These are phyloP conservation scores for Epizoanthus stellaris DNA, from an alignment of 92 coral and sea anemone species.

Conservation along the genomic window DNA sequence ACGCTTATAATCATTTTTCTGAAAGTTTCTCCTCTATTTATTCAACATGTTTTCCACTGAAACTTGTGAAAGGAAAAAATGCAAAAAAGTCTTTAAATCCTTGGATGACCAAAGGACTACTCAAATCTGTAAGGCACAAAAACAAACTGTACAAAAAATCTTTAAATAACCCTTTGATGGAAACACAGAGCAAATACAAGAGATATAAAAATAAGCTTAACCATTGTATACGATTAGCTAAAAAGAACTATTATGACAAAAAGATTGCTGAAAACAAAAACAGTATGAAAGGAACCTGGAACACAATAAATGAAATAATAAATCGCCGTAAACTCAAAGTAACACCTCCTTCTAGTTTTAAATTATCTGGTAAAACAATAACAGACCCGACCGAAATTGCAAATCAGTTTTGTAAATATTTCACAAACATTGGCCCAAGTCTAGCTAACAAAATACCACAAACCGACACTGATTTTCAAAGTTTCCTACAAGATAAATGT, in stretches of 20 bases:
- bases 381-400: not conserved
- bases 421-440: not conserved
- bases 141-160: not conserved
- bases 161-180: slow-evolving; percentile 5
- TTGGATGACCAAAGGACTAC: slow-evolving; percentile 29
- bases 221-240: slow-evolving; percentile 3
- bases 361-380: not conserved
- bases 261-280: not conserved
- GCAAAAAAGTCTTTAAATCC: slow-evolving; percentile 17
- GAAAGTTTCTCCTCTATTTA: not conserved
- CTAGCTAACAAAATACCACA: slow-evolving; percentile 1
- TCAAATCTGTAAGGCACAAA: slow-evolving; percentile 3
- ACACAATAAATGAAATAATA: not conserved
- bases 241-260: not conserved
- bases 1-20: slow-evolving; percentile 4
- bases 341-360: not conserved
- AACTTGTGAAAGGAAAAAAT: not conserved
- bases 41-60: slow-evolving; percentile 14
- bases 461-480: not conserved
- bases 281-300: not conserved
- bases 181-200: not conserved
- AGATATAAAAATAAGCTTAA: not conserved
- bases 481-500: not conserved
- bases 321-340: not conserved
- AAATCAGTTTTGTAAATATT: slow-evolving; percentile 2